Evolutionary conservation across 2,113 vertebrate species (phyloP), one percentile per base, ranked within the genome.

Genomic region (Promerops cafer): DNA sequence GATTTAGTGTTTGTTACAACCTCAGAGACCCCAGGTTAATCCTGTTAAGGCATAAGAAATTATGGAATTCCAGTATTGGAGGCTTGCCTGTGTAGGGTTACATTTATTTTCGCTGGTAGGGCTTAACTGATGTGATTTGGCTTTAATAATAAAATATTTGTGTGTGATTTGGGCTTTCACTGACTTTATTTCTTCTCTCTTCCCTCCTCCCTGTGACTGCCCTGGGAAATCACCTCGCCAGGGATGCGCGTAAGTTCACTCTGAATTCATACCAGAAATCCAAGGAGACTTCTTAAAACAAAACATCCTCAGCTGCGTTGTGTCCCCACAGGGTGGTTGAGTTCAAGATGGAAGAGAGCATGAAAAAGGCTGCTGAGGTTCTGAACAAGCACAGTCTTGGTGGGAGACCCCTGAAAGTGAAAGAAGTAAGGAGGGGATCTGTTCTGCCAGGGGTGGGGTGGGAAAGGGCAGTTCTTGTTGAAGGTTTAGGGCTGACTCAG

Each of bases 301-400:
- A 79, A 65, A 47, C 71, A 3, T 95, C 94, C 97, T 93, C 93
- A 90, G 70, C 84, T 71, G 54, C 94, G 84, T 52, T 90, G 70
- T 93, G 69, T 83, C 89, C 83, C 93, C 83, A 20, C 96, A 99
- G 99, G 83, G 98, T 99, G 96, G 99, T 99, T 97, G 99, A 99
- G 97, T 99, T 99, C 98, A 99, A 99, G 98, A 99, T 99, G 96
- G 99, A 99, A 95, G 99, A 99, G 91, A 98, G 99, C 66, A 99
- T 99, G 99, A 99, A 98, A 95, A 99, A 99, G 86, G 99, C 99
- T 42, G 99, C 99, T 40, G 99, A 99, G 97, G 99, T 99, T 96
- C 98, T 99, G 91, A 99, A 99, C 98, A 99, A 99, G 97, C 98
- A 99, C 97, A 99, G 98, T 96, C 98, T 99, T 76, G 99, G 99